Conservation (phyloP, 2,888 invertebrate genomes). For the Leptopilina drosophilae region DNA sequence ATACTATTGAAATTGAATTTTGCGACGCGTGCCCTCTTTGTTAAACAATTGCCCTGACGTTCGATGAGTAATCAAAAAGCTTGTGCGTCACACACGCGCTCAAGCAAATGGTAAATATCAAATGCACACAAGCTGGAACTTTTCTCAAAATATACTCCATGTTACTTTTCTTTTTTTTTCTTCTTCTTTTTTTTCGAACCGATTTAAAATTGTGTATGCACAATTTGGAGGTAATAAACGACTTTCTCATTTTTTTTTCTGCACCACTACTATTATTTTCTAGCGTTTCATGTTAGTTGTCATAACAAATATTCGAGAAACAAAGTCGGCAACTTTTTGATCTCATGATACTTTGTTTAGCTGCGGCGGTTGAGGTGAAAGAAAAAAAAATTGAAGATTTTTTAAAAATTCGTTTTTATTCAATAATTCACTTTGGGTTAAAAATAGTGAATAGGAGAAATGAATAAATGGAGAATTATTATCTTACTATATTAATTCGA, state of each 20-base stretch:
- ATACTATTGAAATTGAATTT: neutral
- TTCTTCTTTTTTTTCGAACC: too few relatives aligned
- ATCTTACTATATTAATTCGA: too few relatives aligned
- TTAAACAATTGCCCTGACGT: conserved; percentile 23
- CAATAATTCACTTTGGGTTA: too few relatives aligned
- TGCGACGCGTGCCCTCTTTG: conserved; percentile 21
- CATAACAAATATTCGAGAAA: neutral
- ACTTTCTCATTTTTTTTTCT: neutral
- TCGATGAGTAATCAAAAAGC: conserved; percentile 48
- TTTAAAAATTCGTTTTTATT: too few relatives aligned
- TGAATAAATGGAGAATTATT: too few relatives aligned
- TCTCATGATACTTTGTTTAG: conserved; percentile 3
- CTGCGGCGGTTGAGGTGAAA: neutral
- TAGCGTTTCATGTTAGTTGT: conserved; percentile 1
- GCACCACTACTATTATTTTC: neutral
- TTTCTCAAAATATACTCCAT: conserved; percentile 53
- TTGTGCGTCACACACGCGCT: conserved; percentile 43
- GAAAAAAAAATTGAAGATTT: too few relatives aligned
- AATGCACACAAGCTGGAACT: conserved; percentile 42
- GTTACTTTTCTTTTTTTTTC: conserved; percentile 24
- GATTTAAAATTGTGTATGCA: conserved; percentile 26
- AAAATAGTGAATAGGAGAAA: too few relatives aligned
- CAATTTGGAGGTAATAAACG: conserved; percentile 18
- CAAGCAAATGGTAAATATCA: conserved; percentile 46
- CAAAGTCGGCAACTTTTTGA: neutral